Evolutionary conservation across 1,140 invertebrate genomes (phyloP).

Genomic region (Elymnias hypermnestra): DNA sequence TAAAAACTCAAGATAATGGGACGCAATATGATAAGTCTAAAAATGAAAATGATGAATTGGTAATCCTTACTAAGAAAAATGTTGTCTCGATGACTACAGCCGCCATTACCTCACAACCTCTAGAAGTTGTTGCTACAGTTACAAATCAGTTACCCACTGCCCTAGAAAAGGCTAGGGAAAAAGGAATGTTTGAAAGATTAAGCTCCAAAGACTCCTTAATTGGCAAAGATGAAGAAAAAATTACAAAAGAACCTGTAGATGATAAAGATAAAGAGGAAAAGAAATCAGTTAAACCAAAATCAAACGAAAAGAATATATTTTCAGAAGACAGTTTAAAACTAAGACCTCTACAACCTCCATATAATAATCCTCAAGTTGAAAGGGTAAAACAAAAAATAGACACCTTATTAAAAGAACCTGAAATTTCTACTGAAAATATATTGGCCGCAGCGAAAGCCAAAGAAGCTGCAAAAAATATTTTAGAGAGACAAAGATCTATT

Average conservation of each 20-base stretch:
- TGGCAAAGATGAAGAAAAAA: conserved; percentile 38
- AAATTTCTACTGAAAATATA: conserved; percentile 65
- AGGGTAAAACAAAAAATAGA: conserved; percentile 72
- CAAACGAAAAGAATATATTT: conserved; percentile 35
- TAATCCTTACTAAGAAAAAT: conserved; percentile 69
- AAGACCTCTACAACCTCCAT: conserved; percentile 60
- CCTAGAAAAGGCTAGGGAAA: conserved; percentile 72
- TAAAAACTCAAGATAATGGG: conserved; percentile 63
- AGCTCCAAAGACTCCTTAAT: conserved; percentile 70
- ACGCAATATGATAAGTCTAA: conserved; percentile 67
- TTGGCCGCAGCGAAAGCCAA: conserved; percentile 39
- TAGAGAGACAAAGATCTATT: conserved; percentile 33
- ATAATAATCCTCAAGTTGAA: conserved; percentile 68
- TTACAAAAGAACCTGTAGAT: conserved; percentile 27
- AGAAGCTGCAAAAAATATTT: conserved; percentile 36
- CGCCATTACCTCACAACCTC: conserved; percentile 71
- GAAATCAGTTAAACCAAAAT: conserved; percentile 48
- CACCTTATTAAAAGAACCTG: conserved; percentile 63
- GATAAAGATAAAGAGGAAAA: conserved; percentile 40
- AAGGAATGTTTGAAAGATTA: conserved; percentile 64
- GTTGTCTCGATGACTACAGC: conserved; percentile 76
- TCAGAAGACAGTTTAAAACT: conserved; percentile 61
- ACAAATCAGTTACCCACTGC: conserved; percentile 69
- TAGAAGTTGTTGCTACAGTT: conserved; percentile 70
- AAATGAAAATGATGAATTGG: conserved; percentile 62